Conservation (phyloP, 92 coral and sea anemone genomes). For the Epizoanthus ramosus region DNA sequence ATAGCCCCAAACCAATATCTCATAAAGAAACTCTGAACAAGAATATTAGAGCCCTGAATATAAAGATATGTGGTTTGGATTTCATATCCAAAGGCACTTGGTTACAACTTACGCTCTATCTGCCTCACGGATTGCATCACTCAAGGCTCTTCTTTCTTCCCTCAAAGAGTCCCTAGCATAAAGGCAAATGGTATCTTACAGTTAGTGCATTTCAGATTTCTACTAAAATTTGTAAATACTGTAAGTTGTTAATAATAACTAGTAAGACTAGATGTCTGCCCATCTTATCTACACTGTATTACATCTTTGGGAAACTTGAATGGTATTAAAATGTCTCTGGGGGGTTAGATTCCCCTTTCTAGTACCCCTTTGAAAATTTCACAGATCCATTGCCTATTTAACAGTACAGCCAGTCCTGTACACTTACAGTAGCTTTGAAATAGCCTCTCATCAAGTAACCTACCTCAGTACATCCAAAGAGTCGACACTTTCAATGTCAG, state of each 20-base stretch:
- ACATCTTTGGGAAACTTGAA: too few species aligned
- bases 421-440: too few species aligned
- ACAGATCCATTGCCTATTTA: not conserved
- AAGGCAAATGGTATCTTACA: not conserved
- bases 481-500: constrained; percentile 93
- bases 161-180: constrained; percentile 85
- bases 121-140: constrained; percentile 99
- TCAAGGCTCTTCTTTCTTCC: constrained; percentile 94
- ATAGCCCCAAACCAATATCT: not conserved
- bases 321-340: too few species aligned
- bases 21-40: not conserved
- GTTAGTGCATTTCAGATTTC: not conserved
- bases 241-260: too few species aligned
- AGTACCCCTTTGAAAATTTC: too few species aligned
- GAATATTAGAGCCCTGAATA: not conserved
- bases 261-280: too few species aligned
- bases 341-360: too few species aligned
- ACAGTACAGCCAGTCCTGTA: not conserved
- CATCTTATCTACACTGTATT: too few species aligned
- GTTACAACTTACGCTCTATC: constrained; percentile 85
- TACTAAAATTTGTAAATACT: not conserved
- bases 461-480: constrained; percentile 87
- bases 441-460: not conserved
- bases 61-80: not conserved
- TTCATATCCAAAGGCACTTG: not conserved